Conservation (phyloP, 1,140 invertebrate species). For the Pachypeltis micranthus region DNA sequence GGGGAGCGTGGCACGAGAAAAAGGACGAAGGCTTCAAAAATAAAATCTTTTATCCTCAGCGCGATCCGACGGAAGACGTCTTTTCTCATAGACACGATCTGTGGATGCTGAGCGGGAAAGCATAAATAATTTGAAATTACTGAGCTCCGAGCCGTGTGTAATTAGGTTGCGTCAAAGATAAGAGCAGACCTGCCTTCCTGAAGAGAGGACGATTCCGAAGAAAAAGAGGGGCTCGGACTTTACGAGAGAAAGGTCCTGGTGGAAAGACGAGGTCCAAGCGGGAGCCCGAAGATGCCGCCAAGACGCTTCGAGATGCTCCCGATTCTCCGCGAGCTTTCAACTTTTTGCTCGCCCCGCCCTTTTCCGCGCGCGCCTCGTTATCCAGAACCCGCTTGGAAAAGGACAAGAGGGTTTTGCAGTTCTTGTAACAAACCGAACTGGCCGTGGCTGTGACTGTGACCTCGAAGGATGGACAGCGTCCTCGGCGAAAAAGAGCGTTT, state of each 20-base stretch:
- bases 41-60: not conserved
- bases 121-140: slow-evolving; percentile 8
- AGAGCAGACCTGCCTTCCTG: not conserved
- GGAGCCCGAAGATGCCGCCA: too few relatives aligned
- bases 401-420: too few relatives aligned
- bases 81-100: slow-evolving; percentile 6
- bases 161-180: slow-evolving; percentile 9
- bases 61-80: not conserved
- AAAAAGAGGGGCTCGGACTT: not conserved
- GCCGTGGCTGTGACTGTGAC: not conserved
- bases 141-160: not conserved
- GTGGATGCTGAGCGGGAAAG: slow-evolving; percentile 1
- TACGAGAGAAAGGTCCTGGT: slow-evolving; percentile 1
- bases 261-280: not conserved
- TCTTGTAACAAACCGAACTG: not conserved
- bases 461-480: not conserved
- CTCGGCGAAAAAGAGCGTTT: not conserved
- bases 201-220: not conserved
- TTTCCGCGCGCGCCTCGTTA: not conserved
- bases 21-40: not conserved
- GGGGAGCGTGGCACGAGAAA: too few relatives aligned
- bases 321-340: not conserved
- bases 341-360: not conserved
- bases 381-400: not conserved
- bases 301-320: not conserved